Evolutionary conservation across 2,888 invertebrate genomes (phyloP).

Genomic region (Stenodera caucasica): DNA sequence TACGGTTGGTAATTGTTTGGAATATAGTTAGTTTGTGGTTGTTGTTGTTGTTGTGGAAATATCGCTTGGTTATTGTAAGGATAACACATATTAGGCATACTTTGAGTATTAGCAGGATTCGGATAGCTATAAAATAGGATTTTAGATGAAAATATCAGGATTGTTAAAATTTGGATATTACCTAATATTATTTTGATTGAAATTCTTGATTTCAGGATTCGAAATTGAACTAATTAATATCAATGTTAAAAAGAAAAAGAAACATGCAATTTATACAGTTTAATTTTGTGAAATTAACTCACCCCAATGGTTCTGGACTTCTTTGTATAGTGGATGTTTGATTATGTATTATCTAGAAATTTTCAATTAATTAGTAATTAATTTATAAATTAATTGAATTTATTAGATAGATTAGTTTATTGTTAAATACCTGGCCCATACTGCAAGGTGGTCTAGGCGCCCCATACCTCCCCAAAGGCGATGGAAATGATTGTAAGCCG

Average conservation of each 20-base stretch:
- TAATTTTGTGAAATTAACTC: constrained; percentile 44
- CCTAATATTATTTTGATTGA: no score
- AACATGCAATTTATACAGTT: not conserved
- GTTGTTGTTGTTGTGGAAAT: constrained; percentile 10
- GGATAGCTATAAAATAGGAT: constrained; percentile 11
- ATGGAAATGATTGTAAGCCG: constrained; percentile 46
- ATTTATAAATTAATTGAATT: constrained; percentile 8
- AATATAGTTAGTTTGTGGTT: constrained; percentile 7
- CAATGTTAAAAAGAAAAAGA: not conserved
- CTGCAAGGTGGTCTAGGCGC: constrained; percentile 67
- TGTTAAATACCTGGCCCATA: constrained; percentile 63
- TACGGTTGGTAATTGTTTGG: not conserved
- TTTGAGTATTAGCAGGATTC: constrained; percentile 27
- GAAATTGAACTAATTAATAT: not conserved
- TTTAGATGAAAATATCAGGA: no score
- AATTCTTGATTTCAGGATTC: no score
- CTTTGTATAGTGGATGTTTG: constrained; percentile 59
- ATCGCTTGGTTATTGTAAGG: constrained; percentile 10
- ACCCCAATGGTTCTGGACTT: constrained; percentile 62
- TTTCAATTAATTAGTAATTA: constrained; percentile 16
- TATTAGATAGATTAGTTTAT: constrained; percentile 5
- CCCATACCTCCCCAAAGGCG: constrained; percentile 61
- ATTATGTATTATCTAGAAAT: constrained; percentile 68
- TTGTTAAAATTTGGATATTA: no score
- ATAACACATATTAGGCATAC: constrained; percentile 34